phyloP scores from a whole-genome alignment of 2,888 invertebrate genomes.

The Nemoura dubitans region DNA sequence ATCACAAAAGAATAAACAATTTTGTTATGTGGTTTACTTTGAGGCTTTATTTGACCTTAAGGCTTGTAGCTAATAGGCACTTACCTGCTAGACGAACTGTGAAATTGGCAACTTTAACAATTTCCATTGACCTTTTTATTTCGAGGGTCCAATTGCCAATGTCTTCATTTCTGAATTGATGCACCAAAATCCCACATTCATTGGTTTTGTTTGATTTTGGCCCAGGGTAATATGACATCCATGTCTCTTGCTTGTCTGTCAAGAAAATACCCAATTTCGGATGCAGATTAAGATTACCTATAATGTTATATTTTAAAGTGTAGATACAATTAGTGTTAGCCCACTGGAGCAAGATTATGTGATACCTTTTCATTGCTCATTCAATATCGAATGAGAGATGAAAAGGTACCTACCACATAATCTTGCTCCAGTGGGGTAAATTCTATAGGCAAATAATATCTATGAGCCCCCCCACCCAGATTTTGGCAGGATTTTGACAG shows the following conservation, averaged over 20 bases:
- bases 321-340: too few species aligned
- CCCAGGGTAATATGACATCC: background rate
- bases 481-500: too few species aligned
- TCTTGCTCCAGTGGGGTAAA: too few species aligned
- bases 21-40: background rate
- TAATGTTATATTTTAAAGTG: too few species aligned
- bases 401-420: too few species aligned
- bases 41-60: background rate
- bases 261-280: background rate
- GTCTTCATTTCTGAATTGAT: background rate
- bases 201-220: background rate
- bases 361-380: too few species aligned
- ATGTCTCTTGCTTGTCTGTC: background rate
- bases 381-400: too few species aligned
- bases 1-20: background rate
- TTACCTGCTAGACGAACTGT: slow-evolving; percentile 10
- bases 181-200: background rate
- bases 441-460: too few species aligned
- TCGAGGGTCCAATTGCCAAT: background rate
- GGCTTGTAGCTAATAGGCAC: background rate
- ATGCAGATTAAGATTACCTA: too few species aligned
- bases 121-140: background rate
- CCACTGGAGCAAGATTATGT: too few species aligned
- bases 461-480: too few species aligned
- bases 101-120: background rate